A percentile compares a stretch with the other conserved stretches of the same genome.
Evolutionary conservation across 1,140 invertebrate genomes (phyloP).

Genomic region (Plectrocnemia conspersa): DNA sequence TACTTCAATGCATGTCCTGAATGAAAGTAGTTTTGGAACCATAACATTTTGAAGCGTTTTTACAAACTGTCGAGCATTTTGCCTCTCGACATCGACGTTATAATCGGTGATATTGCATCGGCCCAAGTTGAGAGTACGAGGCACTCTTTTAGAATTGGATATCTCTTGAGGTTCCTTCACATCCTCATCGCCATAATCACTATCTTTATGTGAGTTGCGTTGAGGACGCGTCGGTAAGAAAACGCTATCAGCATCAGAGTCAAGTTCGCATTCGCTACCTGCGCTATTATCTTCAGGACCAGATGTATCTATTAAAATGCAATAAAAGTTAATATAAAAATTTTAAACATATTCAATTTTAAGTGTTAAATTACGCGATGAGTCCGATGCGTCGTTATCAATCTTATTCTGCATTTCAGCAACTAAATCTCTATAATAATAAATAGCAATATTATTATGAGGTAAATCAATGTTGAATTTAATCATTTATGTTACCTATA

Average conservation of each 20-base stretch:
- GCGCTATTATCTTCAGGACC: conserved; percentile 50
- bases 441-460: conserved; percentile 15
- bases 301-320: conserved; percentile 44
- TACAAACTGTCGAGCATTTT: conserved; percentile 74
- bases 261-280: conserved; percentile 47
- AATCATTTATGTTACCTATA: conserved; percentile 53
- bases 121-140: conserved; percentile 48
- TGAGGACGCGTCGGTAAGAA: conserved; percentile 46
- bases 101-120: conserved; percentile 56
- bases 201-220: conserved; percentile 22
- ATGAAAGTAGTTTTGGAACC: conserved; percentile 64
- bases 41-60: conserved; percentile 63
- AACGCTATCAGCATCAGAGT: conserved; percentile 50
- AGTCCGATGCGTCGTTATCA: conserved; percentile 47
- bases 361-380: conserved; percentile 41
- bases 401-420: conserved; percentile 46
- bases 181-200: conserved; percentile 13
- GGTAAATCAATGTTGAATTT: conserved; percentile 14
- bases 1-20: conserved; percentile 71
- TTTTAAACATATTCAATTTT: conserved; percentile 1
- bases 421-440: conserved; percentile 46
- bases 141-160: conserved; percentile 41
- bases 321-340: conserved; percentile 6
- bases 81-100: conserved; percentile 70
- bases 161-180: conserved; percentile 21